These are phyloP conservation scores for Drosophila colorata DNA, from an alignment of 2,888 invertebrate species.

Conservation along the genomic window DNA sequence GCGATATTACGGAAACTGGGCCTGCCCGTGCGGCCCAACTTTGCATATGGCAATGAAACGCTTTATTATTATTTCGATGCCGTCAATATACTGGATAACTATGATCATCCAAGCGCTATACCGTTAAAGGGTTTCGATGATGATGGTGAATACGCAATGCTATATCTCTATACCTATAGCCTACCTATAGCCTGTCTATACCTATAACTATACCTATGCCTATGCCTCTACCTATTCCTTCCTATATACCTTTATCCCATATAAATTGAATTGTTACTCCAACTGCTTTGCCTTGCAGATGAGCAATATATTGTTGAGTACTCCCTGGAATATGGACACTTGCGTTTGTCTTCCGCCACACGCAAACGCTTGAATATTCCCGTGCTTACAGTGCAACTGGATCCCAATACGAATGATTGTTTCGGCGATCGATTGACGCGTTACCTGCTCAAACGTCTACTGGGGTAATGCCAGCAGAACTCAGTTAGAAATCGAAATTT, in stretches of 20 bases:
- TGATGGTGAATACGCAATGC: slow-evolving; percentile 65
- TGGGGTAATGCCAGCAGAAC: slow-evolving; percentile 87
- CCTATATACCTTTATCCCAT: neutral
- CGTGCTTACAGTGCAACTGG: slow-evolving; percentile 93
- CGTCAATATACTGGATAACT: slow-evolving; percentile 62
- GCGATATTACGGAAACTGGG: slow-evolving; percentile 59
- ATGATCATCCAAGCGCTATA: slow-evolving; percentile 67
- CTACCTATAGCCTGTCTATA: too few species aligned
- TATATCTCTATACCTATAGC: too few species aligned
- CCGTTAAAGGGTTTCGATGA: slow-evolving; percentile 61
- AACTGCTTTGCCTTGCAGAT: slow-evolving; percentile 85
- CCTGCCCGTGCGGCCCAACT: slow-evolving; percentile 71
- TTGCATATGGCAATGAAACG: slow-evolving; percentile 75
- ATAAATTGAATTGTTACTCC: neutral
- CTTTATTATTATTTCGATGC: slow-evolving; percentile 77
- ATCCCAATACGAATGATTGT: slow-evolving; percentile 95
- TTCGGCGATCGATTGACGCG: slow-evolving; percentile 97
- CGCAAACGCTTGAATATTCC: slow-evolving; percentile 95
- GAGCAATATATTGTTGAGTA: slow-evolving; percentile 99
- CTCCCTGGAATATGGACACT: slow-evolving; percentile 98
- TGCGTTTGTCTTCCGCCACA: slow-evolving; percentile 94
- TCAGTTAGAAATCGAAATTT: neutral
- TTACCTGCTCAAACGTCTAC: slow-evolving; percentile 95
- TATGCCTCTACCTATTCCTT: too few species aligned
- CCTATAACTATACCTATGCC: too few species aligned